Evolutionary conservation across 35 echinoderm and acorn worm genomes (phyloP).

Genomic region (Heliocidaris tuberculata): DNA sequence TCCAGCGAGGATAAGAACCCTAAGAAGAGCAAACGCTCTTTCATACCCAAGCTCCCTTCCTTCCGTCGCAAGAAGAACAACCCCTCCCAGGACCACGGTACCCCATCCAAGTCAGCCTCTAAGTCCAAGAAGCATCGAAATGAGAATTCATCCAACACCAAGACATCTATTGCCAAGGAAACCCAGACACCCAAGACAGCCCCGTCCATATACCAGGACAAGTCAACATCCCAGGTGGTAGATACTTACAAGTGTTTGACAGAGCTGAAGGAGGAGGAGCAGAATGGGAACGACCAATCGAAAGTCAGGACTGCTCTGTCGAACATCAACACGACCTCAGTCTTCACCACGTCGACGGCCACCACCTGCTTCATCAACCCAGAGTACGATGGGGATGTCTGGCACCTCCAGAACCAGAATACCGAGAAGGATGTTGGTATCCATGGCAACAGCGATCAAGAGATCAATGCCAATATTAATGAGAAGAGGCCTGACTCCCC

Average conservation of each 20-base stretch:
- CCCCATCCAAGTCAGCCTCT: background rate
- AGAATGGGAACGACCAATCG: background rate
- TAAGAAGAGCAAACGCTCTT: constrained; percentile 47
- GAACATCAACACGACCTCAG: background rate
- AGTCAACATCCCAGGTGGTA: constrained; percentile 1
- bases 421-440: background rate
- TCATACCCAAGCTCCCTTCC: constrained; percentile 35
- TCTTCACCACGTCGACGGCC: background rate
- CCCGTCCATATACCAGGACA: background rate
- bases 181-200: constrained; percentile 20
- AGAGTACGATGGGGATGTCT: constrained; percentile 13
- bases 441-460: background rate
- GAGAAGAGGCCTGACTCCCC: background rate
- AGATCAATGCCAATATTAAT: constrained; percentile 42
- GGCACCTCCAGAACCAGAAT: constrained; percentile 29
- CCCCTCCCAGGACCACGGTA: background rate
- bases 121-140: constrained; percentile 15
- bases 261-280: constrained; percentile 13
- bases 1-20: constrained; percentile 35
- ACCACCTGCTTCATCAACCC: background rate
- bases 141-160: constrained; percentile 33
- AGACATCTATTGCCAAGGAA: constrained; percentile 22
- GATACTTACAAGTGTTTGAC: background rate
- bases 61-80: constrained; percentile 43
- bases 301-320: background rate